Percentiles rank a stretch among this genome's conserved stretches.
Conservation (phyloP, 1,140 invertebrate genomes). For the Formica selysi region DNA sequence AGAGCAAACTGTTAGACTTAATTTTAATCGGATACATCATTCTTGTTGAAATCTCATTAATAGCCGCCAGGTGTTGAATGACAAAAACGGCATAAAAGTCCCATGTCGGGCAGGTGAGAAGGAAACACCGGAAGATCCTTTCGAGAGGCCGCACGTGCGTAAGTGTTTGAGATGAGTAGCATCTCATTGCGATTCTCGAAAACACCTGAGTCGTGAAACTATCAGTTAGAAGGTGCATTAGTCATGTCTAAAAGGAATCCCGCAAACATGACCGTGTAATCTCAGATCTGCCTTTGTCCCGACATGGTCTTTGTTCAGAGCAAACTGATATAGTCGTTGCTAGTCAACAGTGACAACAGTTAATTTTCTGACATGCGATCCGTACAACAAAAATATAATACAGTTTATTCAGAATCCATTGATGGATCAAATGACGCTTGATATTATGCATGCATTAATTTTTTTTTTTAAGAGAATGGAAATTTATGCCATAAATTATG, state of each 20-base stretch:
- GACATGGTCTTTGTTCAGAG: conserved; percentile 65
- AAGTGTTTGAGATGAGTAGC: conserved; percentile 64
- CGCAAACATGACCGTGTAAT: conserved; percentile 58
- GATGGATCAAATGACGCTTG: neutral
- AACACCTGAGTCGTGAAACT: conserved; percentile 73
- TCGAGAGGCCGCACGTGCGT: conserved; percentile 68
- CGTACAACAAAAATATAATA: neutral
- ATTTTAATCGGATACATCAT: neutral
- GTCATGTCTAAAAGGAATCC: conserved; percentile 74
- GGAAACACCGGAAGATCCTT: conserved; percentile 61
- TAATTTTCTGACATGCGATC: conserved; percentile 24
- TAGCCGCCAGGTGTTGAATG: conserved; percentile 1
- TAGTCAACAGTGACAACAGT: conserved; percentile 38
- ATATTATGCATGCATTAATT: neutral
- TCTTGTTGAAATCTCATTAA: conserved; percentile 22
- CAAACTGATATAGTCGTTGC: conserved; percentile 58
- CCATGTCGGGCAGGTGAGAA: conserved; percentile 57
- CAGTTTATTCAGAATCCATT: neutral
- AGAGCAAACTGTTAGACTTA: neutral
- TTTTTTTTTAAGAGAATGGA: neutral
- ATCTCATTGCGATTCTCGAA: conserved; percentile 71
- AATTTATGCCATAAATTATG: neutral
- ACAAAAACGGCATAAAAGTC: conserved; percentile 20
- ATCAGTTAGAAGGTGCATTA: conserved; percentile 63
- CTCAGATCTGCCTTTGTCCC: conserved; percentile 71